Evolutionary conservation across 2,113 vertebrate genomes (phyloP).

Genomic region (Apteryx owenii): DNA sequence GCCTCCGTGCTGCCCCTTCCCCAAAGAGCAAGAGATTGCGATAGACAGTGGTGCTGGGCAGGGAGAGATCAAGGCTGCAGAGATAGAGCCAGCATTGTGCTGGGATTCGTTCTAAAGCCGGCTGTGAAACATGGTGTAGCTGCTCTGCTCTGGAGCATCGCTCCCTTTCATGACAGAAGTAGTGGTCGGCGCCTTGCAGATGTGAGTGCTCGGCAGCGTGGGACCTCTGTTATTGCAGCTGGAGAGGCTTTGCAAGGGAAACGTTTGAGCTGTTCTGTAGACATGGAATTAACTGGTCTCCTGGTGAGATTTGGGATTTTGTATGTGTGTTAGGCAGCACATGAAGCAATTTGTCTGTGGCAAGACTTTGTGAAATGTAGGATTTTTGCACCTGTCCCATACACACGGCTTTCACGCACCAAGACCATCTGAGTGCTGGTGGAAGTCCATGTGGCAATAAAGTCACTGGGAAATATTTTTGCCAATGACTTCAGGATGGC

Average conservation of each 20-base stretch:
- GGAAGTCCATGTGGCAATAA: neutral
- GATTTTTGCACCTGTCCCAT: neutral
- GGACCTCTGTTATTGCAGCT: neutral
- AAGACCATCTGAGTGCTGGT: neutral
- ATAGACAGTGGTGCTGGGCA: accelerated
- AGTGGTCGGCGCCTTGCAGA: neutral
- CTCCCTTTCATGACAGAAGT: neutral
- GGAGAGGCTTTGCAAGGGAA: neutral
- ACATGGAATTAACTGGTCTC: accelerated
- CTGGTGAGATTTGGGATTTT: neutral
- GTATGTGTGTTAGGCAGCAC: neutral
- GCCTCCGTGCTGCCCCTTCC: neutral
- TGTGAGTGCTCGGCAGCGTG: accelerated
- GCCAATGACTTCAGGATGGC: neutral
- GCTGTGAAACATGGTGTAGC: neutral
- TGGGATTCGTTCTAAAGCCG: accelerated
- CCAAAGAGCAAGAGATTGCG: accelerated
- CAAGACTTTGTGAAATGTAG: neutral
- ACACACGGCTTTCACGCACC: neutral
- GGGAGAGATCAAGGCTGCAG: neutral
- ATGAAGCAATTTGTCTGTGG: neutral
- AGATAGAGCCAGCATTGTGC: neutral
- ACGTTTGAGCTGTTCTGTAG: neutral
- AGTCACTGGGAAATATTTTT: neutral
- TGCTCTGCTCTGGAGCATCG: neutral